Base-by-base conservation (phyloP, 2,888 invertebrate species). In the Xanthia icteritia region DNA sequence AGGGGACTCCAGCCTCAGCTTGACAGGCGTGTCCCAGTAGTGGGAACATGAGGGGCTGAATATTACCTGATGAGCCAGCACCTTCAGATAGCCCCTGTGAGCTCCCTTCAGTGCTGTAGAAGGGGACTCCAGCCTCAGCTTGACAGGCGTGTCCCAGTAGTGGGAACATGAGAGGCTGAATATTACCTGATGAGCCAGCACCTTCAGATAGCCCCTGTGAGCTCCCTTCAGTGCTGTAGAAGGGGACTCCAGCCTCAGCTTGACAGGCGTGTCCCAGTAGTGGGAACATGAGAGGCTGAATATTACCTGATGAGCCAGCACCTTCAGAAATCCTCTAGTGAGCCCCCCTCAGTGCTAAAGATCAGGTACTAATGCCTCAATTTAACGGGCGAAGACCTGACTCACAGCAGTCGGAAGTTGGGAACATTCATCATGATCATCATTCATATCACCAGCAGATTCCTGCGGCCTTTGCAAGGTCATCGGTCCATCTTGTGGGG, bases 171-270 rank as follows among this genome's bases (percentile, higher is more conserved):
- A 98, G 0, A 39, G 5, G 17, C 13, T 45, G 27, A 20, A 0
- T 36, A 60, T 93, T 88, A 99, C 98, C 97, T 99, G 98, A 89
- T 98, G 97, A 75, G 98, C 97, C 17, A 99, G 94, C 6, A 98
- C 98, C 90, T 97, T 97, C 51, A 99, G 93, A 90, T 98, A 98
- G 0, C 99, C 99, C 13, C 98, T 97, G 98, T 98, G 0, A 99
- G 95, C 98, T 2, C 98, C 97, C 85, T 98, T 48, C 48, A 48
- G 17, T 48, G 48, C 17, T 48, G 5, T 17, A 48, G 48, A 17
- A 1, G 5, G 17, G 6, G 5, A 48, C 91, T 98, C 98, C 75
- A 98, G 94, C 20, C 98, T 95, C 64, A 98, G 97, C 92, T 99
- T 99, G 0, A 98, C 98, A 0, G 99, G 99, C 0, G 98, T 98